phyloP scores from a whole-genome alignment of 2,888 invertebrate species.

The Endomychus coccineus region DNA sequence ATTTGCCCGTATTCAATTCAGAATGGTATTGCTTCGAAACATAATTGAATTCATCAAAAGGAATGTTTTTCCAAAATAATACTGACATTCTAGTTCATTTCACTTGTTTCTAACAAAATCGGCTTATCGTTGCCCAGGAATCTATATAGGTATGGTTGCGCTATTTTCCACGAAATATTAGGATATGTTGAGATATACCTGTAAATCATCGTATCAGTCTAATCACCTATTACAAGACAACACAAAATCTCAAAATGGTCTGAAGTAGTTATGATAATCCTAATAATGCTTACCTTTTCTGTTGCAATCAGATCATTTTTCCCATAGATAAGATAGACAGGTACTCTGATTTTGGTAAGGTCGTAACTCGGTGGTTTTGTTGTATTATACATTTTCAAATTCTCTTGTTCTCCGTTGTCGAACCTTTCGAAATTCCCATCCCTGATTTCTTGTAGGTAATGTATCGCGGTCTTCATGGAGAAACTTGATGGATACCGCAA shows the following conservation, averaged over 20 bases:
- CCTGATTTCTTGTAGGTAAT: constrained; percentile 13
- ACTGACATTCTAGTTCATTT: no score
- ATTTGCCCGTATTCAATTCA: no score
- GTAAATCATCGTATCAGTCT: not conserved
- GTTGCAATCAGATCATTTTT: constrained; percentile 9
- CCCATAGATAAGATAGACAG: constrained; percentile 17
- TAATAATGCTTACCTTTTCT: constrained; percentile 6
- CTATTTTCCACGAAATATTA: not conserved
- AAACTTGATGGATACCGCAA: constrained; percentile 9
- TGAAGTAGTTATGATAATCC: no score
- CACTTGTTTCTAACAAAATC: no score
- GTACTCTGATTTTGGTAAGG: constrained; percentile 14
- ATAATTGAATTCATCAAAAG: no score
- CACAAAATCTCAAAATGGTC: no score
- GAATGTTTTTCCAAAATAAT: no score
- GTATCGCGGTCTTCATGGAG: constrained; percentile 11
- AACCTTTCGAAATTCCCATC: constrained; percentile 16
- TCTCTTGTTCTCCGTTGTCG: constrained; percentile 13
- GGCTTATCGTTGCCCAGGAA: no score
- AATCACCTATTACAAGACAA: no score
- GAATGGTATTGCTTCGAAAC: no score
- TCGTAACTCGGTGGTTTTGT: constrained; percentile 15
- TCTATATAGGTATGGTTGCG: no score
- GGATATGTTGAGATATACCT: not conserved
- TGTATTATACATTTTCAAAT: constrained; percentile 13